phyloP scores from a whole-genome alignment of 2,113 vertebrate species.

The Epinephelus lanceolatus region DNA sequence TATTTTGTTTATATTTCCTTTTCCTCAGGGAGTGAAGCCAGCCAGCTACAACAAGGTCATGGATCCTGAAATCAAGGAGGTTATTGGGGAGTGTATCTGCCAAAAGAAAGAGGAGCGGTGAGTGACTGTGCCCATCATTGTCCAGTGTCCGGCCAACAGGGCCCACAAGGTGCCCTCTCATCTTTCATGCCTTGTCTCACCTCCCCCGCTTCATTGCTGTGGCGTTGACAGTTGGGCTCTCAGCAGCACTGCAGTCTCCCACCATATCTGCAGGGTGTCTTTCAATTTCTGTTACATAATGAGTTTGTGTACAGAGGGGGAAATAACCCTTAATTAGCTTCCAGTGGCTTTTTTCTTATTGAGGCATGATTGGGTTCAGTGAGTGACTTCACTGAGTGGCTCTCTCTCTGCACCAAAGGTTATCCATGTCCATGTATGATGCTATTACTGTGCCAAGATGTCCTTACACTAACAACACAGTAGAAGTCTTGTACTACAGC shows the following conservation, averaged over 20 bases:
- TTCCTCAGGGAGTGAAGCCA: constrained; percentile 93
- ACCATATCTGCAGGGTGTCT: constrained; percentile 50
- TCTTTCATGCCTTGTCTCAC: constrained; percentile 45
- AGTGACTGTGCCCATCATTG: constrained; percentile 68
- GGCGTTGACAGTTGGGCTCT: constrained; percentile 59
- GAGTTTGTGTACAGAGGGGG: constrained; percentile 30
- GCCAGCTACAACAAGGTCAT: constrained; percentile 96
- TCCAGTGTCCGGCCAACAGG: constrained; percentile 23
- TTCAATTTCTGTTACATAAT: constrained; percentile 56
- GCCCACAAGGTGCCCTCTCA: constrained; percentile 53
- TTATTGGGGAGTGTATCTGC: constrained; percentile 97
- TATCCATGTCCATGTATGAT: constrained; percentile 7
- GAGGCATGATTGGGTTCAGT: constrained; percentile 5
- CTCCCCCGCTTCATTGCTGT: constrained; percentile 39
- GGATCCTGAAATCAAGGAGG: constrained; percentile 97
- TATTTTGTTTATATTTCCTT: constrained; percentile 48
- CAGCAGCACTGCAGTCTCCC: constrained; percentile 50
- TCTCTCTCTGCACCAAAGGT: constrained; percentile 16
- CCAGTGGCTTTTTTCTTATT: constrained; percentile 16
- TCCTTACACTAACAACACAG: not conserved
- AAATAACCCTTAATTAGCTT: constrained; percentile 39
- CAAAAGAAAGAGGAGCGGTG: constrained; percentile 97
- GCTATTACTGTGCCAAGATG: not conserved
- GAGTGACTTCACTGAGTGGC: constrained; percentile 22
- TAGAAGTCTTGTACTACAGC: not conserved